Percentiles rank a stretch among this genome's conserved stretches.
phyloP scores from a whole-genome alignment of 2,888 invertebrate genomes.

The Zygothrica quintamaculata region DNA sequence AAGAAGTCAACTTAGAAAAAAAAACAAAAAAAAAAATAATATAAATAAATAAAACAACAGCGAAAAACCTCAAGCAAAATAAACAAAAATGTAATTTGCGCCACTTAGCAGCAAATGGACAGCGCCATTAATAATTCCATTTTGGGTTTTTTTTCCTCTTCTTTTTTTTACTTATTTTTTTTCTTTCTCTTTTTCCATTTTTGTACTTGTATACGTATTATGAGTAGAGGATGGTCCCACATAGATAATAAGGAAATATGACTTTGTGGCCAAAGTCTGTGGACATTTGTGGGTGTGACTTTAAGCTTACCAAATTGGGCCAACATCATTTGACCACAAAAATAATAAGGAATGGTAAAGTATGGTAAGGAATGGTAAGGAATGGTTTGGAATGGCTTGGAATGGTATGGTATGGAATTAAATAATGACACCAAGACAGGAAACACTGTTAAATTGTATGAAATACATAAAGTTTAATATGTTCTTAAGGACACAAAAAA shows the following conservation, averaged over 20 bases:
- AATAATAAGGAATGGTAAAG: no score
- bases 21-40: conserved; percentile 18
- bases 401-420: conserved; percentile 40
- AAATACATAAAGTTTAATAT: conserved; percentile 47
- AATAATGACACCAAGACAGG: conserved; percentile 42
- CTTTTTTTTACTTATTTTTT: no score
- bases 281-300: conserved; percentile 37
- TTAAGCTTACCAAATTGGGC: conserved; percentile 48
- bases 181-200: no score
- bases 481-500: no score
- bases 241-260: conserved; percentile 77
- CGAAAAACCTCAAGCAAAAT: conserved; percentile 60
- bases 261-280: conserved; percentile 52
- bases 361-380: no score
- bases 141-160: conserved; percentile 44
- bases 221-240: conserved; percentile 38
- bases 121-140: conserved; percentile 79
- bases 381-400: no score
- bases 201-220: conserved; percentile 35
- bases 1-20: conserved; percentile 47
- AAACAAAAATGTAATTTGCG: conserved; percentile 79
- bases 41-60: conserved; percentile 51
- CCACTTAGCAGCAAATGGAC: conserved; percentile 80
- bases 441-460: conserved; percentile 16
- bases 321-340: conserved; percentile 18